These are phyloP conservation scores for Carcharodon carcharias DNA, from an alignment of 2,797 vertebrate species.

Conservation along the genomic window DNA sequence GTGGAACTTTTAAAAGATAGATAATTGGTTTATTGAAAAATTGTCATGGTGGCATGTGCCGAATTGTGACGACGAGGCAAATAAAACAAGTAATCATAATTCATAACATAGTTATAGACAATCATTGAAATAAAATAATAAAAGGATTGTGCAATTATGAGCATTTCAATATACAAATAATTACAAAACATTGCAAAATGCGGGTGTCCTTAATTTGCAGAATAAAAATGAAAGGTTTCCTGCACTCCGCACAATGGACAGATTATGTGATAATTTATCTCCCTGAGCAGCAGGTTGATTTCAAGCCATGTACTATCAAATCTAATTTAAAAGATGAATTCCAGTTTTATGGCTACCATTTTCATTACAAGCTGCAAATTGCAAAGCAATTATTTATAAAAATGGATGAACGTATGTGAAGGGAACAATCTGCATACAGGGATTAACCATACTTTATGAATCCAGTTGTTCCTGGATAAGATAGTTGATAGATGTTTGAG, in stretches of 20 bases:
- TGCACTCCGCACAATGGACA: not conserved
- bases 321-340: not conserved
- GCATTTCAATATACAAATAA: too few species aligned
- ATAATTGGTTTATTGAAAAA: too few species aligned
- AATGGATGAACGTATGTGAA: not conserved
- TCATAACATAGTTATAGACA: too few species aligned
- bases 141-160: too few species aligned
- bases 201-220: too few species aligned
- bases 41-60: too few species aligned
- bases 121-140: too few species aligned
- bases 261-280: not conserved
- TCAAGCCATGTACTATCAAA: not conserved
- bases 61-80: too few species aligned
- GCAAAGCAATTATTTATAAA: not conserved
- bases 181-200: too few species aligned
- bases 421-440: not conserved
- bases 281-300: not conserved
- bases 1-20: not conserved
- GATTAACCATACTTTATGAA: not conserved
- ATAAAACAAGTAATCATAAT: too few species aligned
- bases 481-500: not conserved
- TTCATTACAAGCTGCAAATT: not conserved
- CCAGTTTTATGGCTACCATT: not conserved
- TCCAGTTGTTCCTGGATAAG: not conserved
- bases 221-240: too few species aligned